Evolutionary conservation across 1,140 invertebrate genomes (phyloP), one percentile per base, ranked within the genome.

Genomic region (Homalodisca vitripennis): DNA sequence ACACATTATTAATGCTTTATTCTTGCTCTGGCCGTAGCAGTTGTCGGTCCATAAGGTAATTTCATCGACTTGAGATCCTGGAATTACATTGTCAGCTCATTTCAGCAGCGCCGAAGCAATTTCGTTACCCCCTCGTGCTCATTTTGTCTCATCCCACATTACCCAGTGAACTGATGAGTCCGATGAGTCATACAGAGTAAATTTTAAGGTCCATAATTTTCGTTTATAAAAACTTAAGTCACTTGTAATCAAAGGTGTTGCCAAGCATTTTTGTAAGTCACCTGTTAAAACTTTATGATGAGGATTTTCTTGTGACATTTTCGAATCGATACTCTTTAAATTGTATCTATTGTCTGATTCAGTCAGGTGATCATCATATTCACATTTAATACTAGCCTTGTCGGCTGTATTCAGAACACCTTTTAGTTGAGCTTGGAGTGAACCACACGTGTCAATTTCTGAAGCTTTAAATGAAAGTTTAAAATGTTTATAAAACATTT

Each of bases 61-160:
- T 41, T 41, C 34, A 20, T 66, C 65, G 20, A 66, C 47, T 41
- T 41, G 12, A n/a, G 34, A 47, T 1, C 34, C 65, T 13, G 66
- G 66, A 53, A 70, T 66, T 22, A 70, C 68, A 66, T 29, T 65
- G 34, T 70, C 68, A 12, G 68, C 34, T 60, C 68, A 69, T 60
- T 70, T 70, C 62, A 70, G 32, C 41, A 70, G 26, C 12, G 62
- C 17, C 14, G 68, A 70, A 31, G 60, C 68, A 22, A 70, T 70
- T 70, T 70, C 46, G 55, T 70, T 70, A 14, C 68, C 68, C n/a
- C 68, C 62, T 22, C 63, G 60, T 47, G 60, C 62, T n/a, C 68
- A 60, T 70, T 70, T 70, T 20, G 68, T 64, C 31, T 70, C 68
- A 66, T 70, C 68, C 67, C 62, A 70, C 68, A 65, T 65, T 41